These are phyloP conservation scores for Anoplophora glabripennis DNA, from an alignment of 1,140 invertebrate species.

Conservation along the genomic window DNA sequence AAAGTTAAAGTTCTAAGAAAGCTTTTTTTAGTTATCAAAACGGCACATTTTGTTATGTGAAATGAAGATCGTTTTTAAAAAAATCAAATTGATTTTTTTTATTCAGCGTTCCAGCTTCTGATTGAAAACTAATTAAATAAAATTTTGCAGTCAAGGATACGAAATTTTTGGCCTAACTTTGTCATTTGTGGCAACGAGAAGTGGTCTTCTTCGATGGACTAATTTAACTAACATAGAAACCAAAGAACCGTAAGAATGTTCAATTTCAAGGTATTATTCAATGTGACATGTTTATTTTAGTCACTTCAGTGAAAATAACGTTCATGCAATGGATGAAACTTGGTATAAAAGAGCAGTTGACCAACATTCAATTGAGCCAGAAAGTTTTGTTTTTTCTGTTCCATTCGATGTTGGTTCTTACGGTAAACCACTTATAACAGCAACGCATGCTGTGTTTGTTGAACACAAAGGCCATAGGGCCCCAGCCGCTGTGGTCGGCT, in stretches of 20 bases:
- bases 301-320: slow-evolving; percentile 78
- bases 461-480: slow-evolving; percentile 79
- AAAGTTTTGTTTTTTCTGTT: slow-evolving; percentile 90
- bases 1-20: too few species aligned
- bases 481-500: slow-evolving; percentile 85
- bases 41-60: too few species aligned
- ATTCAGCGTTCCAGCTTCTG: too few species aligned
- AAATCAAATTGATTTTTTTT: too few species aligned
- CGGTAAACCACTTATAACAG: slow-evolving; percentile 73
- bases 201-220: slow-evolving; percentile 82
- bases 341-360: slow-evolving; percentile 94
- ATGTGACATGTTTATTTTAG: slow-evolving; percentile 51
- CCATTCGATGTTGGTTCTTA: slow-evolving; percentile 75
- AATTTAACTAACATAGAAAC: slow-evolving; percentile 53
- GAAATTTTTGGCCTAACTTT: slow-evolving; percentile 80
- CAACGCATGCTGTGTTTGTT: slow-evolving; percentile 87
- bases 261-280: not conserved
- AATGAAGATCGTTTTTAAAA: too few species aligned
- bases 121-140: not conserved
- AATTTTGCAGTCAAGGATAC: slow-evolving; percentile 73
- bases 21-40: too few species aligned
- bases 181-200: slow-evolving; percentile 86
- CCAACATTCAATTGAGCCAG: slow-evolving; percentile 78
- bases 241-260: slow-evolving; percentile 60
- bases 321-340: slow-evolving; percentile 80